Evolutionary conservation across 2,113 vertebrate species (phyloP).

Genomic region (Tylochromis polylepis): DNA sequence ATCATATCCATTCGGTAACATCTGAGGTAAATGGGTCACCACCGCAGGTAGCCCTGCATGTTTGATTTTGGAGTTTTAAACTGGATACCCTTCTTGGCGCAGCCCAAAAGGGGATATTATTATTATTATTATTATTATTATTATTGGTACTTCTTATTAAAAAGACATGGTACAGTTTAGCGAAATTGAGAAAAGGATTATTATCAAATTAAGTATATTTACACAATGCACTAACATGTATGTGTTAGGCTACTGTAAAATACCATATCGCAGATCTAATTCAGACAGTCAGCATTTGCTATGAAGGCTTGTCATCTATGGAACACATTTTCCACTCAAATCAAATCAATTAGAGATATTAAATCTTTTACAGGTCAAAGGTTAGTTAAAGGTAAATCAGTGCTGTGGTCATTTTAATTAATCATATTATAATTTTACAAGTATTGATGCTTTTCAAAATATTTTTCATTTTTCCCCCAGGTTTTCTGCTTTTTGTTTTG

Average conservation of each 20-base stretch:
- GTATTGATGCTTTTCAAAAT: neutral
- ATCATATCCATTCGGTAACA: too few relatives aligned
- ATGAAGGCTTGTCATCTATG: neutral
- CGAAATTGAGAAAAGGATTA: neutral
- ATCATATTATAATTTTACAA: accelerated
- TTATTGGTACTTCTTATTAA: neutral
- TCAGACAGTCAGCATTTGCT: neutral
- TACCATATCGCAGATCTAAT: neutral
- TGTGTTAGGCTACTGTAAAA: neutral
- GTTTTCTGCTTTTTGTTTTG: neutral
- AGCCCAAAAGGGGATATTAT: neutral
- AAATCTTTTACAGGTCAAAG: neutral
- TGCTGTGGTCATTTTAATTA: neutral
- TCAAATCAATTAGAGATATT: neutral
- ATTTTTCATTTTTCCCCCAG: accelerated
- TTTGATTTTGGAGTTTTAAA: neutral
- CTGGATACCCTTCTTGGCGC: neutral
- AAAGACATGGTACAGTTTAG: neutral
- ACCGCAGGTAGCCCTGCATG: neutral
- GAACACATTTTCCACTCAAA: neutral
- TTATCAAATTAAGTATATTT: neutral
- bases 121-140: neutral
- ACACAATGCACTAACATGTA: neutral
- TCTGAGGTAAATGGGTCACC: too few relatives aligned
- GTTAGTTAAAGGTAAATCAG: neutral